Conservation (phyloP, 2,113 vertebrate genomes). For the Piliocolobus tephrosceles region DNA sequence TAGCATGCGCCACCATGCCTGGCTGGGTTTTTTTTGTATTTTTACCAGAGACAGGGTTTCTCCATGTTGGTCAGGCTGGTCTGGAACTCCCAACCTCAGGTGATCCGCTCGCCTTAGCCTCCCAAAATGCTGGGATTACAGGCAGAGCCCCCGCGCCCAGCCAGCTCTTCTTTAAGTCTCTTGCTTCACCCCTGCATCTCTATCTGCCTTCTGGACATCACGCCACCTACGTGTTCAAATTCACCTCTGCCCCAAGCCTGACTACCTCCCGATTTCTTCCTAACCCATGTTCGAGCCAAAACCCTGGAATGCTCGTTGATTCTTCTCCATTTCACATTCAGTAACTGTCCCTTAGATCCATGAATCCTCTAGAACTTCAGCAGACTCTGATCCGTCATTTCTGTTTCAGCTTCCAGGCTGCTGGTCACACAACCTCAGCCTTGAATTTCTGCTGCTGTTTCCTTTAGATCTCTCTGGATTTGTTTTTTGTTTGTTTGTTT, state of each 20-base stretch:
- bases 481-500: neutral
- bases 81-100: too few species aligned
- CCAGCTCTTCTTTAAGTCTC: neutral
- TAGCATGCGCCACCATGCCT: too few species aligned
- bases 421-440: neutral
- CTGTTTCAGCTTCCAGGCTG: neutral
- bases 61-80: too few species aligned
- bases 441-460: neutral
- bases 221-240: neutral
- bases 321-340: accelerated
- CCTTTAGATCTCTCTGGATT: neutral
- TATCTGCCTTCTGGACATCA: neutral
- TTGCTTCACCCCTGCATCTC: neutral
- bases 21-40: too few species aligned
- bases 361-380: neutral
- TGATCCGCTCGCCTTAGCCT: too few species aligned
- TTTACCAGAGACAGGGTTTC: too few species aligned
- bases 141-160: too few species aligned
- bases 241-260: neutral
- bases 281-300: accelerated
- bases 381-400: neutral
- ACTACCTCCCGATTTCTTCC: neutral
- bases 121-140: too few species aligned
- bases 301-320: too few species aligned
- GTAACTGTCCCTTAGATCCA: neutral